Base-by-base conservation (phyloP, 2,797 vertebrate genomes). In the Sphenopsis melanotis region DNA sequence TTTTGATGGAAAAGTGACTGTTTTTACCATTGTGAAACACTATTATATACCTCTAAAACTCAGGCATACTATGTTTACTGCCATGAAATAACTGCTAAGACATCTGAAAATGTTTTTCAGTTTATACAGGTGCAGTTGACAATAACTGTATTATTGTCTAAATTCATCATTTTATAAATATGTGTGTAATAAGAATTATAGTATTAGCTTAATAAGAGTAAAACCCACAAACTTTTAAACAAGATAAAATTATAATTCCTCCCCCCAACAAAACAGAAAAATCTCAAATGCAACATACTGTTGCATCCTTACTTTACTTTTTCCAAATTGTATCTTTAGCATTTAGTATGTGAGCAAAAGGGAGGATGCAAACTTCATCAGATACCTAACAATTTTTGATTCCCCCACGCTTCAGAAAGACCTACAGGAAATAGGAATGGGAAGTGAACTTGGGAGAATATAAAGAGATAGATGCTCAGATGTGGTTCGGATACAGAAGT, bases 161-260 rank as follows among this genome's bases (percentile, higher is more conserved):
- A 68, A 70, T 52, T 19, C 21, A 17, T 77, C 2, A 8, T 50
- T 79, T 21, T 36, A 29, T 61, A 36, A n/a, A 23, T 60, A 3
- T 0, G 0, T 52, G 10, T 50, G 8, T 68, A 32, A 16, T 63
- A 72, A 81, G 23, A 75, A 61, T 41, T 32, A 26, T 1, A 37
- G n/a, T 29, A 30, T 60, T 71, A 59, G 8, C 29, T 53, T 44
- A 46, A 44, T 77, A 41, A 56, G 47, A 91, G 20, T 53, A 34
- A 36, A 36, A 1, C 0, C 8, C 14, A 47, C 34, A 59, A 18
- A 46, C 23, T 68, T 79, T 74, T 59, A 44, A 66, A 37, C 34
- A 23, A 60, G 29, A 57, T 36, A 60, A 89, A 87, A 72, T 27
- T 18, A 4, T 42, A 61, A 60, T 52, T 60, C 9, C 9, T n/a